A percentile compares a stretch with the other conserved stretches of the same genome.
Conservation (phyloP, 2,888 invertebrate species). For the Drosophila mettleri region DNA sequence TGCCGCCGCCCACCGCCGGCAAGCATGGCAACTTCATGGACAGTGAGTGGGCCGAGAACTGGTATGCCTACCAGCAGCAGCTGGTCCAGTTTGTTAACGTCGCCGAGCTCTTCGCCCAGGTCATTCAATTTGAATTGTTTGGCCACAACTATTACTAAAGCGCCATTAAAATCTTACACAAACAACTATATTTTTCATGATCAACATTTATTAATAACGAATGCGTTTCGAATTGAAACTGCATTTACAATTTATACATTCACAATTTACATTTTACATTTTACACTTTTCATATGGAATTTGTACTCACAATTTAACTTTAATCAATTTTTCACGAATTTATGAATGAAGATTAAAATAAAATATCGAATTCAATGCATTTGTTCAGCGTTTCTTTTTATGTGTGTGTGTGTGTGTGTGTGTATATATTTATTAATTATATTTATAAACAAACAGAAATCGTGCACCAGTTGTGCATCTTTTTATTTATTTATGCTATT, state of each 20-base stretch:
- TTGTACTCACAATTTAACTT: too few species aligned
- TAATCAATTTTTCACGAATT: conserved; percentile 2
- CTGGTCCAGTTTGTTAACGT: neutral
- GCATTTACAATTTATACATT: too few species aligned
- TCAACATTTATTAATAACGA: too few species aligned
- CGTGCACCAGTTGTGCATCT: conserved; percentile 62
- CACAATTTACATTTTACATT: too few species aligned
- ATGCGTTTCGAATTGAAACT: too few species aligned
- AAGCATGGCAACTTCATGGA: too few species aligned
- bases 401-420: neutral
- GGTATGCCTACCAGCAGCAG: neutral
- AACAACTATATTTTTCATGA: too few species aligned
- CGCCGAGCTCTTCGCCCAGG: neutral
- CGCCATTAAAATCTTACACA: too few species aligned
- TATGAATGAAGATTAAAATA: conserved; percentile 17
- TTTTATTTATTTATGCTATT: conserved; percentile 71
- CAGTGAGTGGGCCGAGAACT: neutral
- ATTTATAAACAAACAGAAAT: conserved; percentile 68
- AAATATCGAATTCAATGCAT: conserved; percentile 19
- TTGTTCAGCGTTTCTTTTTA: neutral
- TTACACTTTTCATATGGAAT: neutral
- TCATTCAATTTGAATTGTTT: neutral
- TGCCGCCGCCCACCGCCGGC: too few species aligned
- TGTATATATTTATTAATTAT: conserved; percentile 55
- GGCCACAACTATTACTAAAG: neutral